Evolutionary conservation across 2,888 invertebrate genomes (phyloP).

Genomic region (Melipona bicolor): DNA sequence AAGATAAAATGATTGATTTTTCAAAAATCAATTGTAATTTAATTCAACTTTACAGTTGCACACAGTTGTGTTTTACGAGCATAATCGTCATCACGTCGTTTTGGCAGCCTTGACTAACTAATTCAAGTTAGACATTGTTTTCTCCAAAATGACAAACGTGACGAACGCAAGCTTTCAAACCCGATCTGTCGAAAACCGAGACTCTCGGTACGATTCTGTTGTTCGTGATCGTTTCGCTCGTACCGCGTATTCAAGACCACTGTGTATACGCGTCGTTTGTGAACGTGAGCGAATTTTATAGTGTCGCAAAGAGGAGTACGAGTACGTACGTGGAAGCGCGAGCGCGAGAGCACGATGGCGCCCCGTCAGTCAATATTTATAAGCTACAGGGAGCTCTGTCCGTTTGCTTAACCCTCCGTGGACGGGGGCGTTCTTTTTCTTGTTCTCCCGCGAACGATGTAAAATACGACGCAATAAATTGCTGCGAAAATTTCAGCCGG

Average conservation of each 20-base stretch:
- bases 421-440: background rate
- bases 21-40: too few relatives aligned
- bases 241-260: background rate
- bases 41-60: too few relatives aligned
- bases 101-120: too few relatives aligned
- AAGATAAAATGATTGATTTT: too few relatives aligned
- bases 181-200: too few relatives aligned
- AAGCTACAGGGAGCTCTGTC: slow-evolving; percentile 16
- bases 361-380: slow-evolving; percentile 46
- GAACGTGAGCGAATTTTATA: background rate
- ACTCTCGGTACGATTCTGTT: too few relatives aligned
- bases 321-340: slow-evolving; percentile 2
- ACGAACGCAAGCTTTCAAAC: too few relatives aligned
- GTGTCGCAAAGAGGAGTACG: background rate
- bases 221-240: too few relatives aligned
- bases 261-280: background rate
- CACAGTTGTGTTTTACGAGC: too few relatives aligned
- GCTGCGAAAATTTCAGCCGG: slow-evolving; percentile 5
- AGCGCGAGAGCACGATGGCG: slow-evolving; percentile 28
- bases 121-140: too few relatives aligned
- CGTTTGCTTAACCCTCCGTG: slow-evolving; percentile 42
- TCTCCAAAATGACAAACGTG: too few relatives aligned
- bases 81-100: too few relatives aligned
- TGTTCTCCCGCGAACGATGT: background rate
- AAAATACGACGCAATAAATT: slow-evolving; percentile 32